Evolutionary conservation across 2,113 vertebrate species (phyloP).

Genomic region (Dipodomys stephensi): DNA sequence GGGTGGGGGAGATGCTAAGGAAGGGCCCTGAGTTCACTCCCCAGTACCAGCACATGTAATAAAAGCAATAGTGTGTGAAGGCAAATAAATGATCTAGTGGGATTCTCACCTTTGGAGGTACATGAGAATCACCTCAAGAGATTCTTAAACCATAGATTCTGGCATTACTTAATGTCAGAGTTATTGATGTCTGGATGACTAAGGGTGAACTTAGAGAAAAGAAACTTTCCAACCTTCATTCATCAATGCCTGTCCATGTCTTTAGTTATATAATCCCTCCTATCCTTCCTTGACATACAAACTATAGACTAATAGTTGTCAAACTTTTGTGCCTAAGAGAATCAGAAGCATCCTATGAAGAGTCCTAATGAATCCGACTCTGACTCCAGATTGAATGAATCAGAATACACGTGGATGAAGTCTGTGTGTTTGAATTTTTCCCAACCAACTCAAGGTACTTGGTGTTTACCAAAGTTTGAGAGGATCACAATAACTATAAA

Average conservation of each 20-base stretch:
- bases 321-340: background rate
- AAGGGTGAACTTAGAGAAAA: background rate
- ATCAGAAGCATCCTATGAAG: background rate
- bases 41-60: too few species aligned
- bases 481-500: background rate
- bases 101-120: background rate
- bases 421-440: background rate
- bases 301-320: background rate
- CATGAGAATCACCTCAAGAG: background rate
- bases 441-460: background rate
- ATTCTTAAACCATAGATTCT: slow-evolving; percentile 9
- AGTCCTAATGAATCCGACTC: background rate
- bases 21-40: too few species aligned
- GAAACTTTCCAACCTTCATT: background rate
- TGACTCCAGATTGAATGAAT: background rate
- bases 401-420: slow-evolving; percentile 1
- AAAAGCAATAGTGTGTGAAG: background rate
- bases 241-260: background rate
- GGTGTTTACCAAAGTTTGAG: slow-evolving; percentile 32
- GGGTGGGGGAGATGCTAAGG: too few species aligned
- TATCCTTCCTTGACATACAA: background rate
- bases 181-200: background rate
- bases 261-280: background rate
- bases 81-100: background rate
- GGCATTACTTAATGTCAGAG: background rate